Conservation (phyloP, 1,140 invertebrate species). For the Nasonia giraulti region DNA sequence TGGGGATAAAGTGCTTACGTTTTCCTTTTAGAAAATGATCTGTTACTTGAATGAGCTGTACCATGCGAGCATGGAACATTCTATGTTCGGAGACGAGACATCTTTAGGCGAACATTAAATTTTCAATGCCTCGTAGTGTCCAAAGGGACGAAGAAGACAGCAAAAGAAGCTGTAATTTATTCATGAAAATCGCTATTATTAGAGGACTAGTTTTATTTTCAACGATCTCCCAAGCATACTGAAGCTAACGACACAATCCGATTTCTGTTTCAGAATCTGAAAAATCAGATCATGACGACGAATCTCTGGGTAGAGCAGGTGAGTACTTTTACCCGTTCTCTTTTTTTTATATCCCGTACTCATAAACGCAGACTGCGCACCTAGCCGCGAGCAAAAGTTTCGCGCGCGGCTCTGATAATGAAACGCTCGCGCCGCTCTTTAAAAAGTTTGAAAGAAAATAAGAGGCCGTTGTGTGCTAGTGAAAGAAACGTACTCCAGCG, state of each 20-base stretch:
- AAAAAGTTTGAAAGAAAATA: background rate
- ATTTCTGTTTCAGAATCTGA: constrained; percentile 85
- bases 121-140: too few species aligned
- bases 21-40: too few species aligned
- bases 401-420: too few species aligned
- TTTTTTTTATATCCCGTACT: background rate
- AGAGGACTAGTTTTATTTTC: background rate
- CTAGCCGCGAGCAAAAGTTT: background rate
- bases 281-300: constrained; percentile 94
- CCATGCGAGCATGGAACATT: too few species aligned
- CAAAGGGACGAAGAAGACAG: too few species aligned
- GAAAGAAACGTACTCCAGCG: background rate
- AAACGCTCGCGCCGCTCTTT: background rate
- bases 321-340: constrained; percentile 59
- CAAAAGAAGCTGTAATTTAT: too few species aligned
- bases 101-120: too few species aligned
- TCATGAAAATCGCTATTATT: too few species aligned
- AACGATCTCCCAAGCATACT: background rate
- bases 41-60: too few species aligned
- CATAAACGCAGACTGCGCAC: background rate
- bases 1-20: too few species aligned
- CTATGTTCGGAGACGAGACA: too few species aligned
- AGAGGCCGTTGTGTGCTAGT: background rate
- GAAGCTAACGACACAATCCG: background rate
- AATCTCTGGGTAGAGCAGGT: constrained; percentile 95